Evolutionary conservation across 2,113 vertebrate species (phyloP), one percentile per base, ranked within the genome.

Genomic region (Probosciger aterrimus): DNA sequence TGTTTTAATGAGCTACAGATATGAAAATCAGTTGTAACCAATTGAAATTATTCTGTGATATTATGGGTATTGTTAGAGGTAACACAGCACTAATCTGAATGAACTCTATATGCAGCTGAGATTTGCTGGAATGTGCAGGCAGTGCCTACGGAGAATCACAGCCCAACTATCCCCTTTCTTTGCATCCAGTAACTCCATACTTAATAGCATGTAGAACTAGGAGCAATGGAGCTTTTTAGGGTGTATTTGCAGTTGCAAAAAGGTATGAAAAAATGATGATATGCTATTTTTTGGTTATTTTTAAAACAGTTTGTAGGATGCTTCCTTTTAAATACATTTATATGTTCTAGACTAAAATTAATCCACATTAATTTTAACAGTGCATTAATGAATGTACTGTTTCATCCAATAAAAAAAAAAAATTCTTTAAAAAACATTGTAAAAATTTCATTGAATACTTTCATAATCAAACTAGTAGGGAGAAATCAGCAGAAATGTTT

Each of bases 231-330:
- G 14, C 1, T 64, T 76, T 75, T 85, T n/a, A 63, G 5, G 2
- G 5, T 55, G 2, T 7, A 77, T 49, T 84, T 82, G 14, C 3
- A 49, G 6, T 15, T 86, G 18, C 9, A 53, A 81, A 81, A 44
- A 19, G 1, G 1, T 41, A 25, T 23, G 15, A 44, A 74, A 70
- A 39, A 47, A n/a, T 30, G n/a, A 24, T 0, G 3, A n/a, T 5
- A 18, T 10, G 4, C 10, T 27, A 10, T 4, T 39, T 53, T 39
- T 16, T 31, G 3, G 3, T 73, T 4, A 41, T 57, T 80, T 87
- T 79, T 14, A 19, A 44, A 88, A 16, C 3, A 55, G 5, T 50
- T 92, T 55, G 11, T 60, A 71, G 7, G 20, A 62, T 76, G 2
- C 5, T 27, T 57, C 17, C 25, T 85, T 90, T 80, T 31, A 73